Evolutionary conservation across 2,113 vertebrate species (phyloP).

Genomic region (Conger conger): DNA sequence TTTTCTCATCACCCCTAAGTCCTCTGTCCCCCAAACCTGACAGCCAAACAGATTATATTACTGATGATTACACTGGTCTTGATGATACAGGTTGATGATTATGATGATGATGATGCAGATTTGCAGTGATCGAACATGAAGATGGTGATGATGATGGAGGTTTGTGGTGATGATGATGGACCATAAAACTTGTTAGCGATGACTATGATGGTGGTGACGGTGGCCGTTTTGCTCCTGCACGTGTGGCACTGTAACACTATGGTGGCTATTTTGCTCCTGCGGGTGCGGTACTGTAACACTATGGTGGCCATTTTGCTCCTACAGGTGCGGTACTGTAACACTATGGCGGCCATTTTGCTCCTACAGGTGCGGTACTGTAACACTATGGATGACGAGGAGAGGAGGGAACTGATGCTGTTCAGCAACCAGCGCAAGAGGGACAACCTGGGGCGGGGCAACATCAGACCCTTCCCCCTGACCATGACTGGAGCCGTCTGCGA

Average conservation of each 20-base stretch:
- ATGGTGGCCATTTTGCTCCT: conserved; percentile 67
- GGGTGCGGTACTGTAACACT: conserved; percentile 93
- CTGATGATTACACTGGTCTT: too few species aligned
- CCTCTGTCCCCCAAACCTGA: too few species aligned
- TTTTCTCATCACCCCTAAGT: too few species aligned
- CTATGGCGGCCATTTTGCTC: conserved; percentile 69
- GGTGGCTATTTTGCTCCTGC: conserved; percentile 54
- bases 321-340: conserved; percentile 93
- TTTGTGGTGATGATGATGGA: not conserved
- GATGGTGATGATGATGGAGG: not conserved
- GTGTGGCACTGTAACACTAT: conserved; percentile 91
- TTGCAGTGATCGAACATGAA: not conserved
- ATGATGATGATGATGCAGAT: not conserved
- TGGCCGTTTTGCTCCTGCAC: conserved; percentile 55
- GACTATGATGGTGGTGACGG: conserved; percentile 11
- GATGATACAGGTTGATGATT: not conserved
- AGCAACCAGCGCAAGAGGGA: conserved; percentile 95
- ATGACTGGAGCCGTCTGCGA: conserved; percentile 91
- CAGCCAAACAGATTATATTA: too few species aligned
- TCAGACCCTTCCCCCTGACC: conserved; percentile 89
- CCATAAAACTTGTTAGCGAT: not conserved
- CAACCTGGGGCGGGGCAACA: conserved; percentile 90
- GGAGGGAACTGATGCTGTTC: conserved; percentile 93
- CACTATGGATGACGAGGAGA: conserved; percentile 92
- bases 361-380: conserved; percentile 91